Evolutionary conservation across 2,113 vertebrate genomes (phyloP).

Genomic region (Ptyas mucosa): DNA sequence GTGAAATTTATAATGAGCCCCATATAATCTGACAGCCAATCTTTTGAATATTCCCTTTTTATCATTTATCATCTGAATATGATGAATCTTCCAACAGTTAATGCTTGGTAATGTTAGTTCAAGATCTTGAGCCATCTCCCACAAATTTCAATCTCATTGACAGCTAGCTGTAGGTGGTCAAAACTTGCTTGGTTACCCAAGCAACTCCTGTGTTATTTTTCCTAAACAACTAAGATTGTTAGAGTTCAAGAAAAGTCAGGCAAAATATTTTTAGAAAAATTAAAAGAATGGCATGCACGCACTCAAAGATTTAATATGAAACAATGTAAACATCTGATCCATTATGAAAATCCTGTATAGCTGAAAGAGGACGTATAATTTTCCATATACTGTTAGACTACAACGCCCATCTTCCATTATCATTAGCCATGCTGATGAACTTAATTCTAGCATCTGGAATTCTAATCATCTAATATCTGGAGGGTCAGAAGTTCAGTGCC

Average conservation of each 20-base stretch:
- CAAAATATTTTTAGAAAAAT: slow-evolving; percentile 33
- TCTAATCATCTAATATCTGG: background rate
- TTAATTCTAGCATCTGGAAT: background rate
- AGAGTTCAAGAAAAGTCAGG: slow-evolving; percentile 36
- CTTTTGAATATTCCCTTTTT: accelerated
- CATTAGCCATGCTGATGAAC: background rate
- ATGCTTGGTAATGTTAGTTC: background rate
- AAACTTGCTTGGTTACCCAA: slow-evolving; percentile 56
- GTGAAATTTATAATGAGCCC: background rate
- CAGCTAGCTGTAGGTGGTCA: slow-evolving; percentile 30
- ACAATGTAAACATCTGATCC: slow-evolving; percentile 30
- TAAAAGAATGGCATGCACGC: background rate
- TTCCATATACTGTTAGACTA: background rate
- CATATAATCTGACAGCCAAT: accelerated
- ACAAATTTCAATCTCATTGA: slow-evolving; percentile 28
- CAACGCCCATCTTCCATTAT: background rate
- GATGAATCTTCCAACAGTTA: background rate
- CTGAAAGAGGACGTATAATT: background rate
- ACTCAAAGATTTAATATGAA: slow-evolving; percentile 34
- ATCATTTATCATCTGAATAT: background rate
- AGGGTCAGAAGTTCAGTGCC: background rate
- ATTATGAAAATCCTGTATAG: slow-evolving; percentile 22
- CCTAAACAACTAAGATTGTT: slow-evolving; percentile 56
- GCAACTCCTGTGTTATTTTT: slow-evolving; percentile 58
- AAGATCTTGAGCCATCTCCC: background rate